Base-by-base conservation (phyloP, 2,113 vertebrate species). In the Pteropus alecto region DNA sequence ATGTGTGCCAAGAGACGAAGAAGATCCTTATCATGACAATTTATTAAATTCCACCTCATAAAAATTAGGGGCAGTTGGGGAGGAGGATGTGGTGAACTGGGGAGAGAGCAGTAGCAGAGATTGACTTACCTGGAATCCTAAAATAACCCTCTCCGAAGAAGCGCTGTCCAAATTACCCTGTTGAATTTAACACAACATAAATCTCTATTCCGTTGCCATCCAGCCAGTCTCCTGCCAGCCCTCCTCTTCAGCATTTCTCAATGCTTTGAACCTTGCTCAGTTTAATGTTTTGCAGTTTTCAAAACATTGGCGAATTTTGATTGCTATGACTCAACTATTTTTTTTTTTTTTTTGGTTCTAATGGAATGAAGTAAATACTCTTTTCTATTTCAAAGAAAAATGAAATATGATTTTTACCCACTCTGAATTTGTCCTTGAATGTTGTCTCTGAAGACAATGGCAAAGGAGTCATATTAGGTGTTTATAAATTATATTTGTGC, bases 251-350 rank as follows among this genome's bases (percentile, higher is more conserved):
- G 90, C 54, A 91, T 94, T 96, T 90, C 24, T 65, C 8, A 94
- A 2, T 56, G 65, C 21, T 81, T 71, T 61, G 95, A 65, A 56
- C 21, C 87, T 14, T 5, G 33, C 38, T 91, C 5, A 21, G 63
- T 70, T 79, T 54, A 61, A 43, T 83, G 67, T 97, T 97, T 65
- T 94, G 6, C 74, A 7, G 81, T 94, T 98, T 90, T 94, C 61
- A 54, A 93, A 96, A 68, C 0, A 12, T 11, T 81, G 60, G 87
- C 82, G 41, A 86, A 38, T 95, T 76, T 92, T 89, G 74, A 83
- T 61, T 90, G 16, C 46, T 83, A 26, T 94, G 79, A 95, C 48
- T 70, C 68, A 87, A 24, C 19, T 54, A 7, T 67, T 56, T 51
- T 85, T 26, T 60, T 38, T 41, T 41, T n/a, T 28, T 87, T 79